phyloP scores from a whole-genome alignment of 2,113 vertebrate genomes.

The Mesocricetus auratus region DNA sequence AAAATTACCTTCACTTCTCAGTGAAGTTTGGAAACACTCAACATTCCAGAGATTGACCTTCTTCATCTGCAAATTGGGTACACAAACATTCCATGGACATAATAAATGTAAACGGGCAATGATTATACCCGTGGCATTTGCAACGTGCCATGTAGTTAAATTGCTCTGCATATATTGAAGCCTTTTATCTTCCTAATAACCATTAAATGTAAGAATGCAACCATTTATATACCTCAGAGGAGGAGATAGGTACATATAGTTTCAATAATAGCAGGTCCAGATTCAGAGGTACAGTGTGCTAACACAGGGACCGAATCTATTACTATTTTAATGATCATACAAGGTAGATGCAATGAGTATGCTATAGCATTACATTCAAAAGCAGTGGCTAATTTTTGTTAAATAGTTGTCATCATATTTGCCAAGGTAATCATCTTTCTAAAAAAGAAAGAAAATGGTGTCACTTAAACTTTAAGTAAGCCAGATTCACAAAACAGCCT shows the following conservation, averaged over 20 bases:
- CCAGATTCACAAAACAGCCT: background rate
- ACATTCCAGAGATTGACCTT: background rate
- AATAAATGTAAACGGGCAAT: background rate
- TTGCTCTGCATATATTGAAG: background rate
- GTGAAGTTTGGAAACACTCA: background rate
- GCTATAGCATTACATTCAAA: background rate
- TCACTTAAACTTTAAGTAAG: constrained; percentile 7
- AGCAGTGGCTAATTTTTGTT: constrained; percentile 13
- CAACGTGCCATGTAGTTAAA: background rate
- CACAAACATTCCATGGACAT: background rate
- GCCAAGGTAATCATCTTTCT: background rate
- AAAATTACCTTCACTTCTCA: background rate
- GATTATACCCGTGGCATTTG: background rate
- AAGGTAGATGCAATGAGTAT: background rate
- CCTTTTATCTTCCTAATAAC: background rate
- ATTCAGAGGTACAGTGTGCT: background rate
- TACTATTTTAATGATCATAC: background rate
- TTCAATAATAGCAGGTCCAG: background rate
- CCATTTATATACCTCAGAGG: background rate
- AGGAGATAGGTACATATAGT: background rate
- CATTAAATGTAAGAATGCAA: background rate
- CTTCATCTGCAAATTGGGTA: background rate
- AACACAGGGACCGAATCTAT: background rate
- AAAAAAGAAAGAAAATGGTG: background rate
- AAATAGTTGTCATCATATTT: background rate